phyloP scores from a whole-genome alignment of 2,888 invertebrate species.

The Caenorhabditis japonica region DNA sequence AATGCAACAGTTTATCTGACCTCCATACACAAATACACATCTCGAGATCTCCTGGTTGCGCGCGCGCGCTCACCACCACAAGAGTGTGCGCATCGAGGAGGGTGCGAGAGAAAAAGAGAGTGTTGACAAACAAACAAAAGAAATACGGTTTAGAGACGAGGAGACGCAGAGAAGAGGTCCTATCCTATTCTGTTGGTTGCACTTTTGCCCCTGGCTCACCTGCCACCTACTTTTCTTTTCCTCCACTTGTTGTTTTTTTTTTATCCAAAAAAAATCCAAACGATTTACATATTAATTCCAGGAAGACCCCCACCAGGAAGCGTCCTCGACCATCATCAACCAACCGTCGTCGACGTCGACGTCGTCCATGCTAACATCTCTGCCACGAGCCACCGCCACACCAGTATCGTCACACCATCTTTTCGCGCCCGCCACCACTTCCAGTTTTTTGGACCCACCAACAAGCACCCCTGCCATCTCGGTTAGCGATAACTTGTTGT shows the following conservation, averaged over 20 bases:
- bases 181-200: constrained; percentile 3
- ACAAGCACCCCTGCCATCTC: neutral
- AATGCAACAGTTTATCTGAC: constrained; percentile 36
- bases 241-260: neutral
- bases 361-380: constrained; percentile 51
- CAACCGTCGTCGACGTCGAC: neutral
- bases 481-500: constrained; percentile 44
- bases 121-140: constrained; percentile 50
- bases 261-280: neutral
- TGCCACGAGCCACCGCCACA: constrained; percentile 37
- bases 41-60: constrained; percentile 38
- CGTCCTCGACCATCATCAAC: constrained; percentile 33
- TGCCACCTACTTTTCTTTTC: neutral
- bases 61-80: no score
- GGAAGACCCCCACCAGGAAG: constrained; percentile 31
- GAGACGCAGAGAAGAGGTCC: constrained; percentile 7
- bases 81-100: constrained; percentile 28
- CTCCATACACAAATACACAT: neutral
- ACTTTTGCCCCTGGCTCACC: neutral
- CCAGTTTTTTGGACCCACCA: no score
- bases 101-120: constrained; percentile 26
- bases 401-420: neutral
- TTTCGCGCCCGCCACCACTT: neutral
- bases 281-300: constrained; percentile 18
- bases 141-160: no score